Percentiles rank a stretch among this genome's conserved stretches.
Evolutionary conservation across 2,888 invertebrate species (phyloP).

Genomic region (Lasioglossum marginatum): DNA sequence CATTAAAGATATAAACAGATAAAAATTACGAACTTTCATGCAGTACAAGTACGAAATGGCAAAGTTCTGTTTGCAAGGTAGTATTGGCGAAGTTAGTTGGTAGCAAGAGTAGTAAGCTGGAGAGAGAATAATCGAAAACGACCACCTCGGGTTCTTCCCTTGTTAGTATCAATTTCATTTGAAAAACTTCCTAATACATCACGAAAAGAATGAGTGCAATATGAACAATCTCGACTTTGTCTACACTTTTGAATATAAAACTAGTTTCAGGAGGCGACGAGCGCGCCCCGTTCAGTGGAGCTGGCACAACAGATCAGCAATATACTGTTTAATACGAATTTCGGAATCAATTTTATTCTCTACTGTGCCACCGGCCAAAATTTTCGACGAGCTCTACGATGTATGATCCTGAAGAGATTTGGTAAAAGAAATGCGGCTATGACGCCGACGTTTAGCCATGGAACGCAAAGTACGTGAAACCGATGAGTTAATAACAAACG

Average conservation of each 20-base stretch:
- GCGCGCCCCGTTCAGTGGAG: conserved; percentile 85
- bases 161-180: neutral
- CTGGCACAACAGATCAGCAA: conserved; percentile 88
- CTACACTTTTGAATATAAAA: conserved; percentile 4
- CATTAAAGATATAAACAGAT: neutral
- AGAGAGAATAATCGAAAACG: neutral
- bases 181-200: neutral
- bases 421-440: conserved; percentile 74
- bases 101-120: neutral
- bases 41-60: neutral
- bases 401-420: conserved; percentile 75
- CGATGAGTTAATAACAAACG: neutral
- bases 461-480: conserved; percentile 53
- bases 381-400: conserved; percentile 88
- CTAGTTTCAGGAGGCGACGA: conserved; percentile 79
- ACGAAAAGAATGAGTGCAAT: neutral
- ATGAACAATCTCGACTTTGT: neutral
- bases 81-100: neutral
- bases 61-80: neutral
- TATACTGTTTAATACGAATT: conserved; percentile 92
- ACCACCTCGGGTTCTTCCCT: too few relatives aligned
- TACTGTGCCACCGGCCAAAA: conserved; percentile 94
- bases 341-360: conserved; percentile 92
- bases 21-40: neutral
- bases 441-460: conserved; percentile 80